These are phyloP conservation scores for Cerastis rubricosa DNA, from an alignment of 2,888 invertebrate species.

Conservation along the genomic window DNA sequence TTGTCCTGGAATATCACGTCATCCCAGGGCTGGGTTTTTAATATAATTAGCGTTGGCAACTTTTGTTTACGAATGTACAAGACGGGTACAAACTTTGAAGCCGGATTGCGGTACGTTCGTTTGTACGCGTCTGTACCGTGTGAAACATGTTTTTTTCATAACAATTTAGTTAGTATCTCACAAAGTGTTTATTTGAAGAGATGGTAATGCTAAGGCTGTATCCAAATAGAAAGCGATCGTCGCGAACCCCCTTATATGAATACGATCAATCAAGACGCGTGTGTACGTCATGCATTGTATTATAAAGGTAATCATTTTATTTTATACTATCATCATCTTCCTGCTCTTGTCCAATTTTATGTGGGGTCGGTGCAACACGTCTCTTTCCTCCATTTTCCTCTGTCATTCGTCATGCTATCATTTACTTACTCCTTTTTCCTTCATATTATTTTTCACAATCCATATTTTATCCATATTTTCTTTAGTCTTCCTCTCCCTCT, in stretches of 20 bases:
- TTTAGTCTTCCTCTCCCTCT: too few relatives aligned
- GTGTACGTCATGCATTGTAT: background rate
- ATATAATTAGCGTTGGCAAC: constrained; percentile 81
- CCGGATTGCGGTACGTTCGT: constrained; percentile 33
- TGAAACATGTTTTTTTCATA: background rate
- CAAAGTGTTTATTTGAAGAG: background rate
- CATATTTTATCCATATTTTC: too few relatives aligned
- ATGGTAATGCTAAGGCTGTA: background rate
- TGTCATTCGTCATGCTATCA: too few relatives aligned
- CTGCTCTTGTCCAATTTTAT: too few relatives aligned
- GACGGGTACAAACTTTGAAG: constrained; percentile 63
- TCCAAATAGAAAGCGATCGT: background rate
- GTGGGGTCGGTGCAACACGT: too few relatives aligned
- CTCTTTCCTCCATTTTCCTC: too few relatives aligned
- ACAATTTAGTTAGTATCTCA: background rate
- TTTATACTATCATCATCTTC: too few relatives aligned
- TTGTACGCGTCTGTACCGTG: constrained; percentile 21
- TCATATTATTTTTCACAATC: too few relatives aligned
- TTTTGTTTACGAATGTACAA: constrained; percentile 76
- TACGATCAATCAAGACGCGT: background rate
- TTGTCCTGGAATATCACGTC: constrained; percentile 81
- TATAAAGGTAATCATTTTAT: too few relatives aligned
- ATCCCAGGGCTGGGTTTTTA: constrained; percentile 79
- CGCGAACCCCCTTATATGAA: background rate
- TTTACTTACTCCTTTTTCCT: too few relatives aligned